Evolutionary conservation across 2,888 invertebrate genomes (phyloP).

Genomic region (Phytoseiulus persimilis): DNA sequence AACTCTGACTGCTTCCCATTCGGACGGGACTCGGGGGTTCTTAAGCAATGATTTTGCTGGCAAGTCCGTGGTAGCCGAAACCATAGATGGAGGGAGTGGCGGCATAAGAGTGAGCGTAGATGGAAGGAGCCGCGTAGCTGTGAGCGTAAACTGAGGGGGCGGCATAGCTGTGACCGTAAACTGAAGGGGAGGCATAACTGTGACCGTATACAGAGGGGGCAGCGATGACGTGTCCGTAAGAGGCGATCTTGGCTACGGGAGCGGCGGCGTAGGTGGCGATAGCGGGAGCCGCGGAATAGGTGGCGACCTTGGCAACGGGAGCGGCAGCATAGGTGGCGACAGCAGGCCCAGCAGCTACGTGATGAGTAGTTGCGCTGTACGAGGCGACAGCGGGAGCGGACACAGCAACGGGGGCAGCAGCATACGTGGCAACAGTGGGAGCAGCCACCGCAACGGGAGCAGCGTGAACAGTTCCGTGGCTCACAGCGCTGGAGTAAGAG

Average conservation of each 20-base stretch:
- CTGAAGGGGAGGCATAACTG: neutral
- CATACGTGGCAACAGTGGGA: conserved; percentile 19
- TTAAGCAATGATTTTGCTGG: neutral
- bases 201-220: neutral
- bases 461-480: conserved; percentile 40
- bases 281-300: conserved; percentile 12
- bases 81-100: conserved; percentile 34
- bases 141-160: neutral
- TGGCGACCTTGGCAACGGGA: conserved; percentile 19
- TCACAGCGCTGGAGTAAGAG: conserved; percentile 35
- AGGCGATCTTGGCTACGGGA: neutral
- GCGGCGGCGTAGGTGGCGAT: neutral
- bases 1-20: too few species aligned
- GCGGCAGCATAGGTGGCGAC: neutral
- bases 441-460: conserved; percentile 38
- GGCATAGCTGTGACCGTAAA: neutral
- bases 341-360: neutral
- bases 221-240: neutral
- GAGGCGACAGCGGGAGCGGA: conserved; percentile 19
- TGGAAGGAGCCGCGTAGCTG: conserved; percentile 6
- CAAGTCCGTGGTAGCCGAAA: conserved; percentile 36
- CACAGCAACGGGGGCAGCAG: conserved; percentile 13
- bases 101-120: neutral
- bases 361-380: neutral
- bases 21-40: too few species aligned